phyloP scores from a whole-genome alignment of 2,888 invertebrate species.

The Drosophila peninsularis region DNA sequence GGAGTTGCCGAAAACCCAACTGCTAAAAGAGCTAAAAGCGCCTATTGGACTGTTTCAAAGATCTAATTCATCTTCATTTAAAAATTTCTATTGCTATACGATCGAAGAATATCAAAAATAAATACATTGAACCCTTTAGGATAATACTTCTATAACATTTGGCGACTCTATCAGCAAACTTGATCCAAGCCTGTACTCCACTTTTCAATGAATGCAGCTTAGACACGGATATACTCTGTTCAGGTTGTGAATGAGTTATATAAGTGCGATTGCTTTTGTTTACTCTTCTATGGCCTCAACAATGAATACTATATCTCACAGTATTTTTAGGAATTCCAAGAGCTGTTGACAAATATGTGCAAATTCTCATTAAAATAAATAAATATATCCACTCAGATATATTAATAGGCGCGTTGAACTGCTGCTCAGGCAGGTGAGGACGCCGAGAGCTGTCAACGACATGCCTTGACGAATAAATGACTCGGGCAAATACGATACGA shows the following conservation, averaged over 20 bases:
- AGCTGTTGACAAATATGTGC: conserved; percentile 6
- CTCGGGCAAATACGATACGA: conserved; percentile 57
- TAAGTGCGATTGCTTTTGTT: neutral
- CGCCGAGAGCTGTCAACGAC: conserved; percentile 34
- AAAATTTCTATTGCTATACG: no score
- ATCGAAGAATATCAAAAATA: no score
- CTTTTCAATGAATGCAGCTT: no score
- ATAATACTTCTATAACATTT: no score
- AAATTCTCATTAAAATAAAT: no score
- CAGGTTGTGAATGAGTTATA: neutral
- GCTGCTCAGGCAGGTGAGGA: conserved; percentile 45
- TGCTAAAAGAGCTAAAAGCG: no score
- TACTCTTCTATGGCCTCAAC: neutral
- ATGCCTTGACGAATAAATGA: conserved; percentile 65
- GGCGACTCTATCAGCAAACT: no score
- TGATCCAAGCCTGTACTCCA: no score
- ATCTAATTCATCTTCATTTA: no score
- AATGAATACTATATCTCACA: neutral
- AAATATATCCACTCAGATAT: conserved; percentile 16
- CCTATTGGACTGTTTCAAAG: no score
- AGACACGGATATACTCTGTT: neutral
- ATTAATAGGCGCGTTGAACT: conserved; percentile 61
- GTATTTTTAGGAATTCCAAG: neutral
- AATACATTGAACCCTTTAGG: no score
- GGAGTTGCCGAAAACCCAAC: no score